Conservation (phyloP, 2,113 vertebrate genomes). For the Apeltes quadracus region DNA sequence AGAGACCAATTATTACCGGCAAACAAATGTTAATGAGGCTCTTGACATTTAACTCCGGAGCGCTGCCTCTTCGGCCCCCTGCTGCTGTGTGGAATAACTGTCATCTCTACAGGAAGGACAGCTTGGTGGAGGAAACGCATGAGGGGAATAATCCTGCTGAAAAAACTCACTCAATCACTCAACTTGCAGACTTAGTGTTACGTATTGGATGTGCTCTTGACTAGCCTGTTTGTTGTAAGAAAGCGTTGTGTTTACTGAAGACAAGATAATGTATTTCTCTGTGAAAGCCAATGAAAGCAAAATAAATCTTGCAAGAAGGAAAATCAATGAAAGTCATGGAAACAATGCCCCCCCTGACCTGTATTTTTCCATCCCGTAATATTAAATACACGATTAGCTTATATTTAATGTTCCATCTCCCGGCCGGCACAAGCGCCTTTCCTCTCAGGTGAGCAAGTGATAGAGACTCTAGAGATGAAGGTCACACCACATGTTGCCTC, state of each 20-base stretch:
- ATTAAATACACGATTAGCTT: not conserved
- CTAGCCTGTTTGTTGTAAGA: not conserved
- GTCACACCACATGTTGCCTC: constrained; percentile 77
- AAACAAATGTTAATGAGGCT: constrained; percentile 80
- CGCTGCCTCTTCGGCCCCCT: constrained; percentile 65
- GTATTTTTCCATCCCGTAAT: not conserved
- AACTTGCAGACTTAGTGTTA: not conserved
- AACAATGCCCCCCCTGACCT: constrained; percentile 23
- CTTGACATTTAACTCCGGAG: constrained; percentile 78
- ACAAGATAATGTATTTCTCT: not conserved
- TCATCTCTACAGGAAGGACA: constrained; percentile 39
- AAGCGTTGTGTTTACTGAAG: not conserved
- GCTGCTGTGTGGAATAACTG: constrained; percentile 61
- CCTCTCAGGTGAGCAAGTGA: constrained; percentile 36
- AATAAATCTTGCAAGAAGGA: not conserved
- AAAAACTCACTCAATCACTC: constrained; percentile 10
- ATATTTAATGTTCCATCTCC: not conserved
- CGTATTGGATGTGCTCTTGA: not conserved
- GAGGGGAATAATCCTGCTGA: constrained; percentile 10
- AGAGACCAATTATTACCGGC: constrained; percentile 55
- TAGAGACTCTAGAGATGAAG: constrained; percentile 70
- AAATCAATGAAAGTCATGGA: constrained; percentile 17
- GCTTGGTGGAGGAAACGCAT: constrained; percentile 15
- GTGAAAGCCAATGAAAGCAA: too few species aligned
- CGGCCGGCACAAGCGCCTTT: not conserved